Conservation (phyloP, 2,888 invertebrate genomes). For the Volucella inflata region DNA sequence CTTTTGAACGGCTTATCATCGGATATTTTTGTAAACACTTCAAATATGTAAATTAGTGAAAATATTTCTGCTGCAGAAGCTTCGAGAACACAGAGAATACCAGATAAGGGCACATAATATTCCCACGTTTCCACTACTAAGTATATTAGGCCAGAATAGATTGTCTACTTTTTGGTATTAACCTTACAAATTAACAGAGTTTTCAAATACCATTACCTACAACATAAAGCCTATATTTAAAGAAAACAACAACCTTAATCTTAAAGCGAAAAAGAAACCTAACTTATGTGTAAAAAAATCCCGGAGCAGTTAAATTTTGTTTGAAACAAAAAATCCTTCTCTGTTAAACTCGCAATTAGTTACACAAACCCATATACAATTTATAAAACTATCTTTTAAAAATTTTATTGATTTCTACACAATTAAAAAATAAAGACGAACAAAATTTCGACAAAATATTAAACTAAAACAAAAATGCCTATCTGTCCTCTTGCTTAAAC, state of each 20-base stretch:
- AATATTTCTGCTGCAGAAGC: too few relatives aligned
- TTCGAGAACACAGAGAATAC: too few relatives aligned
- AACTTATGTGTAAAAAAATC: conserved; percentile 19
- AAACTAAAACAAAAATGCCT: conserved; percentile 28
- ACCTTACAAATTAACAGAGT: neutral
- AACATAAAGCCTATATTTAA: conserved; percentile 2
- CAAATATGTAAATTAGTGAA: too few relatives aligned
- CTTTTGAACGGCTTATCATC: too few relatives aligned
- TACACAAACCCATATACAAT: neutral
- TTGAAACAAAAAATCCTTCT: neutral
- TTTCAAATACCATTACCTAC: conserved; percentile 3
- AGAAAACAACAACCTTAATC: neutral
- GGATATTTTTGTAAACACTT: too few relatives aligned
- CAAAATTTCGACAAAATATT: conserved; percentile 20
- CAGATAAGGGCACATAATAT: too few relatives aligned
- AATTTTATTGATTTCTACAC: conserved; percentile 1
- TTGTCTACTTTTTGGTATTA: neutral
- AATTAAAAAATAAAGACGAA: neutral
- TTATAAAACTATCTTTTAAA: conserved; percentile 8
- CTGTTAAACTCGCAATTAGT: neutral
- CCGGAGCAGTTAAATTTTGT: conserved; percentile 17
- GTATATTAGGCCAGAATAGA: too few relatives aligned
- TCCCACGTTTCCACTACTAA: too few relatives aligned
- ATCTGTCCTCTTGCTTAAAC: conserved; percentile 43
- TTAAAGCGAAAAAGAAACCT: neutral